Conservation (phyloP, 2,113 vertebrate species). For the Rhea pennata region DNA sequence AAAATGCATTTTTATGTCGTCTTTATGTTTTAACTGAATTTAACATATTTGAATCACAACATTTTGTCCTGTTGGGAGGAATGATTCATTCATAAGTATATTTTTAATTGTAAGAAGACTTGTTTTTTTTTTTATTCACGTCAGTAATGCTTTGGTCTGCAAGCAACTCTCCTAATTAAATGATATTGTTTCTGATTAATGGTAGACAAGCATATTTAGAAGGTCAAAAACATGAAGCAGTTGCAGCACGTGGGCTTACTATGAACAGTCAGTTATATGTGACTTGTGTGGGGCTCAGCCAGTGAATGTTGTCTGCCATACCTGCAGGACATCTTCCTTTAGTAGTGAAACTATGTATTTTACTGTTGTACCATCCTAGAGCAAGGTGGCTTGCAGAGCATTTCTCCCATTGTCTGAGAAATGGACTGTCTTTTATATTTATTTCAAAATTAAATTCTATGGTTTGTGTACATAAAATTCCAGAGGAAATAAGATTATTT, state of each 20-base stretch:
- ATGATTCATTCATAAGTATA: not conserved
- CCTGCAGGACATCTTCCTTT: not conserved
- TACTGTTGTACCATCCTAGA: not conserved
- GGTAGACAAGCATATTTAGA: constrained; percentile 1
- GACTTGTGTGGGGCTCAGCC: not conserved
- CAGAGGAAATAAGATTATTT: not conserved
- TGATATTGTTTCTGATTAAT: not conserved
- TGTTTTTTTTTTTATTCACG: not conserved
- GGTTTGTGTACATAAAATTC: not conserved
- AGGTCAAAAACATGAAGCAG: not conserved
- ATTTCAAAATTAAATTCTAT: not conserved
- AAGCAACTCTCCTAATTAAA: not conserved
- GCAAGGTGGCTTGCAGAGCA: not conserved
- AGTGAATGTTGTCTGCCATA: not conserved
- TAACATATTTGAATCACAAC: not conserved
- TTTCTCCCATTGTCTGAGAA: not conserved
- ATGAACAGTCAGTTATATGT: not conserved
- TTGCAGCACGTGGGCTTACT: not conserved
- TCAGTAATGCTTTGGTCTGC: not conserved
- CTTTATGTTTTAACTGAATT: not conserved
- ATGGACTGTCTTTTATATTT: not conserved
- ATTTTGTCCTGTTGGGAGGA: not conserved
- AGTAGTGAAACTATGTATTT: not conserved
- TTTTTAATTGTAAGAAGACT: not conserved
- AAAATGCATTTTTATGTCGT: not conserved